These are phyloP conservation scores for Pithys albifrons DNA, from an alignment of 2,113 vertebrate genomes.

Conservation along the genomic window DNA sequence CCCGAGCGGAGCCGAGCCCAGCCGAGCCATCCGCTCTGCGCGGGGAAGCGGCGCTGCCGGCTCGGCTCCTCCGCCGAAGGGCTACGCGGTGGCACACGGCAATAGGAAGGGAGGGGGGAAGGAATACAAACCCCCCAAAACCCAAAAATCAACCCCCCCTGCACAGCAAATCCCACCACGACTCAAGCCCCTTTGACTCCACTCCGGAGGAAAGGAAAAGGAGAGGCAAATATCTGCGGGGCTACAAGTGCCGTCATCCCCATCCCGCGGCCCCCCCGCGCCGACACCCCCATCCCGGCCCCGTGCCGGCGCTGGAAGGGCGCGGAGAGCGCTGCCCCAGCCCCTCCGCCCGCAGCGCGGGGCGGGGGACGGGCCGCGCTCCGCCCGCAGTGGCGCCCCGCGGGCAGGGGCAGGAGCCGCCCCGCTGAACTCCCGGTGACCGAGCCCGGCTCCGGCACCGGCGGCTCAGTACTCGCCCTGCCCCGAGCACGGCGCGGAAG, in stretches of 20 bases:
- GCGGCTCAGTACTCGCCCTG: slow-evolving; percentile 67
- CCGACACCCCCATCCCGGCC: not conserved
- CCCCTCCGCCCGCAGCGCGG: not conserved
- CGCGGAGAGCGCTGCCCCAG: not conserved
- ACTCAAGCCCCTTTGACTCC: slow-evolving; percentile 73
- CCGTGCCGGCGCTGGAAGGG: not conserved
- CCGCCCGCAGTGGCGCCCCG: slow-evolving; percentile 84
- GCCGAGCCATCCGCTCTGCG: too few relatives aligned
- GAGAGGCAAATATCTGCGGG: slow-evolving; percentile 31
- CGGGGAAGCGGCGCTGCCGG: too few relatives aligned
- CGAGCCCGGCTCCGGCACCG: slow-evolving; percentile 84
- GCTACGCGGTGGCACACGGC: slow-evolving; percentile 73
- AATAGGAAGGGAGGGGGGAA: too few relatives aligned
- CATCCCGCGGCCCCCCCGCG: not conserved
- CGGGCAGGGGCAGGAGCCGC: slow-evolving; percentile 35
- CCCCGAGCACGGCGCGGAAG: slow-evolving; percentile 52
- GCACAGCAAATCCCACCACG: slow-evolving; percentile 39
- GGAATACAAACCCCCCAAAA: too few relatives aligned
- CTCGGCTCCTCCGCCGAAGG: slow-evolving; percentile 2
- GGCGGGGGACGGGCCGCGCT: slow-evolving; percentile 76
- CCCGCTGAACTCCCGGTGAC: slow-evolving; percentile 95
- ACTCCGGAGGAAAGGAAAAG: not conserved
- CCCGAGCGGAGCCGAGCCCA: too few relatives aligned
- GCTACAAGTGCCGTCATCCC: not conserved
- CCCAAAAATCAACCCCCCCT: not conserved